phyloP scores from a whole-genome alignment of 2,888 invertebrate genomes.

The Tiliacea citrago region DNA sequence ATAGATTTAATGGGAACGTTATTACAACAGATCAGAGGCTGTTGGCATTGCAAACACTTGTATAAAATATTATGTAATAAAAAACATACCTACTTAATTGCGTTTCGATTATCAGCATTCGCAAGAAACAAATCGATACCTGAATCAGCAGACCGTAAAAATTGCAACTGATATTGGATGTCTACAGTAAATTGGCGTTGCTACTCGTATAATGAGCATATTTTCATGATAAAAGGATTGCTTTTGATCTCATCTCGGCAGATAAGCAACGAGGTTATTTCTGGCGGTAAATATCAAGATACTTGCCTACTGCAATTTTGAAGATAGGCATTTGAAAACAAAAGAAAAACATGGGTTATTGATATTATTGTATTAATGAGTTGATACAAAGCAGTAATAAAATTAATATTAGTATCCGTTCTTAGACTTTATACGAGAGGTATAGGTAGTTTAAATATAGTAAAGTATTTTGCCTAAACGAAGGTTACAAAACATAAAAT shows the following conservation, averaged over 20 bases:
- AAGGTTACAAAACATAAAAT: no score
- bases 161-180: slow-evolving; percentile 41
- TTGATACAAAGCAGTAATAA: no score
- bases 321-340: background rate
- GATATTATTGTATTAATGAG: no score
- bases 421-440: no score
- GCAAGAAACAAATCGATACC: background rate
- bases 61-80: background rate
- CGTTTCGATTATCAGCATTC: background rate
- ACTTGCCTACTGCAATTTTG: background rate
- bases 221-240: slow-evolving; percentile 54
- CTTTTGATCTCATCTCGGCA: slow-evolving; percentile 51
- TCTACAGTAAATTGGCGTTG: slow-evolving; percentile 30
- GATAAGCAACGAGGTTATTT: slow-evolving; percentile 33
- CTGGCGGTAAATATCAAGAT: slow-evolving; percentile 20
- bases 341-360: background rate
- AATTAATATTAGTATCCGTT: no score
- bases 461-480: no score
- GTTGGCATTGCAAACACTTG: background rate
- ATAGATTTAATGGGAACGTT: no score
- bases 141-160: slow-evolving; percentile 31
- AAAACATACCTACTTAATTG: background rate
- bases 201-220: slow-evolving; percentile 26
- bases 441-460: no score
- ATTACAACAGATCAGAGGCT: no score